Evolutionary conservation across 2,888 invertebrate genomes (phyloP).

Genomic region (Thelaira solivaga): DNA sequence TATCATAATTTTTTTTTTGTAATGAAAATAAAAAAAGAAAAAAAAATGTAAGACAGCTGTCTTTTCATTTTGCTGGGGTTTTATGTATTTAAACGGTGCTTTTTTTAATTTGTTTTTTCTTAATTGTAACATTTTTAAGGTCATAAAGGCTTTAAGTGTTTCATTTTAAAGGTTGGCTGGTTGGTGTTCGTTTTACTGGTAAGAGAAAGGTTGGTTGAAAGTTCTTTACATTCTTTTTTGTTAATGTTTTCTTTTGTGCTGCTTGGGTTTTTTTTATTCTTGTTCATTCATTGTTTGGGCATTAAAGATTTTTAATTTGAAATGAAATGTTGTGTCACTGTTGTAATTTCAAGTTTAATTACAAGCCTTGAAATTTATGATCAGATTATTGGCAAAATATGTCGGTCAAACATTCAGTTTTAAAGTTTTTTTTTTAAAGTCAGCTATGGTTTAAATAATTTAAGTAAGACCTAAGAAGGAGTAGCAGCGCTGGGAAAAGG

Average conservation of each 20-base stretch:
- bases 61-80: conserved; percentile 28
- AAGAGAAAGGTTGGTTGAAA: conserved; percentile 20
- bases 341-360: neutral
- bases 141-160: conserved; percentile 27
- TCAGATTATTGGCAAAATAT: conserved; percentile 18
- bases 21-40: conserved; percentile 25
- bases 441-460: neutral
- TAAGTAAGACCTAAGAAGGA: neutral
- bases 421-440: neutral
- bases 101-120: conserved; percentile 20
- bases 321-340: conserved; percentile 16
- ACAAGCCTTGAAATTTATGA: conserved; percentile 16
- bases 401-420: neutral
- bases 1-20: neutral
- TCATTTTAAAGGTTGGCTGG: neutral
- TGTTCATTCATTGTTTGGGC: neutral
- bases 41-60: conserved; percentile 48
- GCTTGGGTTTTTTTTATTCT: neutral
- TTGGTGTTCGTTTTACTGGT: neutral
- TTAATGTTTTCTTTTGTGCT: no score
- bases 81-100: conserved; percentile 10
- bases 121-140: conserved; percentile 51
- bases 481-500: no score
- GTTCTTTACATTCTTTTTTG: neutral
- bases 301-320: conserved; percentile 15